Base-by-base conservation (phyloP, 2,888 invertebrate species). In the Drosophila dives region DNA sequence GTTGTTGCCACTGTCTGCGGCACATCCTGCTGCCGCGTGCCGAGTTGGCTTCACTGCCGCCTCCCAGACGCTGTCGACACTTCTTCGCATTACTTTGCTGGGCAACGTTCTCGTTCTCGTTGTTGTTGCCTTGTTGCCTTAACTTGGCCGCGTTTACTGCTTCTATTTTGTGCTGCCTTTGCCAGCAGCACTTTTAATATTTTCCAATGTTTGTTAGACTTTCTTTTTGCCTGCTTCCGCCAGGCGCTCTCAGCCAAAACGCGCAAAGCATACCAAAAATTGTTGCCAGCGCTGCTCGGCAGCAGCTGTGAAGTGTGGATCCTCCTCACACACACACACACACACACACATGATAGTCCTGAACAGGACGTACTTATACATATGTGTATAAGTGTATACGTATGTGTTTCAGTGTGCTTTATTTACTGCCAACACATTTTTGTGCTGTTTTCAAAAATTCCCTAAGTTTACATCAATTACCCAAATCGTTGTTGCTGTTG, bases 141-240 rank as follows among this genome's bases (percentile, higher is more conserved):
- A 20, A 45, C 20, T 73, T 64, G 78, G 76, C 68, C 69, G 77
- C 64, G 69, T 74, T 71, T 45, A 58, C 54, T 63, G 63, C 38
- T 38, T 67, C 60, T 72, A 59, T 64, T 71, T 72, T 56, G 54
- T 45, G 48, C 69, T 79, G 76, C 80, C 69, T 79, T 82, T 89
- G 87, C 64, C 80, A 81, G 64, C 77, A 81, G 64, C 64, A 58
- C 84, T 89, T 75, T 81, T 80, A 86, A 85, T 89, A 85, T 89
- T 85, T 77, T 64, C 73, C 73, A 77, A 89, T 81, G 75, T 79
- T 86, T 60, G 75, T 75, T 69, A 69, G 79, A 63, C 70, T 75
- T 72, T 83, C 60, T 70, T 75, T 82, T 63, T 38, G 38, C 49
- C 71, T 66, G 62, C 49, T 66, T 77, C 54, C 66, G 69, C 65